Base-by-base conservation (phyloP, 2,797 vertebrate species). In the Alosa sapidissima region DNA sequence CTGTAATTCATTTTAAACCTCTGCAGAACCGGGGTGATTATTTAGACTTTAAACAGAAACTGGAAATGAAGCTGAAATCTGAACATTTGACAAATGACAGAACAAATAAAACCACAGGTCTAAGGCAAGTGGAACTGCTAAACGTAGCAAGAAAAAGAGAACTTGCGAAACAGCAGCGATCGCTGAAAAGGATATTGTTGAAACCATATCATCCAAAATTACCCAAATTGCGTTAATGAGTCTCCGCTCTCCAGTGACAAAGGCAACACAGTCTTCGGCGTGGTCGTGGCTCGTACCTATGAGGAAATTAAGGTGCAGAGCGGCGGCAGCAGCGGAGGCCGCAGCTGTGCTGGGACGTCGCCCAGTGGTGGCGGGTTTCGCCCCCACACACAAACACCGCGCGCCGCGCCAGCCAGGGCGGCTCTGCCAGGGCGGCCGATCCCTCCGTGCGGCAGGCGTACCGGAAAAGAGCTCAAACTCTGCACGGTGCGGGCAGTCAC, bases 151-250 rank as follows among this genome's bases (percentile, higher is more conserved):
- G 41, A 78, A 78, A 78, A 78, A 45, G 21, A 19, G 16, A 72
- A 47, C 72, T 41, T 47, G 72, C 4, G 41, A 78, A 78, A 47
- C 41, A 47, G 36, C 72, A 47, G 41, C 41, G 36, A 78, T 78
- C 6, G 41, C 41, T 78, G 36, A 45, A 78, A 78, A 78, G 72
- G 54, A 54, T 47, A 85, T 52, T 48, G 81, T 72, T 78, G 54
- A 82, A 84, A 51, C 72, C 4, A 36, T 78, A 84, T 28, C 75
- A 84, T 83, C 89, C 87, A 81, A 88, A 91, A 90, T 91, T 89
- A 92, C 87, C 91, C 91, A 92, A 94, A 94, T 93, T 91, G 91
- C 89, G 19, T 87, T 91, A 90, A 89, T 89, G 86, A 91, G 83
- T 82, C 72, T 14, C 36, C 91, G 85, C 81, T 91, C 91, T 88